Conservation (phyloP, 2,797 vertebrate genomes). For the Mormyrops boulengeri region DNA sequence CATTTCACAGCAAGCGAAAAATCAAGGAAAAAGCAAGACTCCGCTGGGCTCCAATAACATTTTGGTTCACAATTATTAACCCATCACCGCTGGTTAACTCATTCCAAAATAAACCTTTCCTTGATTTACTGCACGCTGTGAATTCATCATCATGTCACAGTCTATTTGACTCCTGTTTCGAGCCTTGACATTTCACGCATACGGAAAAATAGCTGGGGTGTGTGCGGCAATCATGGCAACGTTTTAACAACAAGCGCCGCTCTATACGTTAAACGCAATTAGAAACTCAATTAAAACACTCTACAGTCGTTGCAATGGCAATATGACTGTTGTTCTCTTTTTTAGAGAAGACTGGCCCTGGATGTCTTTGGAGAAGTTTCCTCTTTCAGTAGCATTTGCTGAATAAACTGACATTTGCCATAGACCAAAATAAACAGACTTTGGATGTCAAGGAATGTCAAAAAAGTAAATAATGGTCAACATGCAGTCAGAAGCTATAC, state of each 20-base stretch:
- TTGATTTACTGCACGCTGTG: slow-evolving; percentile 32
- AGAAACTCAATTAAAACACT: neutral
- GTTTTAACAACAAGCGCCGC: neutral
- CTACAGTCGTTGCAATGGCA: neutral
- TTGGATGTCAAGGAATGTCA: neutral
- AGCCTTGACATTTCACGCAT: slow-evolving; percentile 35
- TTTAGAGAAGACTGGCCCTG: neutral
- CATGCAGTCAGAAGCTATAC: neutral
- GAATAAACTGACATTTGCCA: neutral
- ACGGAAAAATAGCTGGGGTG: slow-evolving; percentile 20
- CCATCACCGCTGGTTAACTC: slow-evolving; percentile 37
- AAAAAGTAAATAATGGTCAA: neutral
- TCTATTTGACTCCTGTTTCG: slow-evolving; percentile 40
- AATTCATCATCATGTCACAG: slow-evolving; percentile 38
- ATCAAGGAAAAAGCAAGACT: neutral
- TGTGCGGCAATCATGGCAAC: slow-evolving; percentile 28
- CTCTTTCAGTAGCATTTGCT: neutral
- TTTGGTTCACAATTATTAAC: slow-evolving; percentile 43
- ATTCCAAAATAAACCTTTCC: slow-evolving; percentile 48
- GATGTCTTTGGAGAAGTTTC: neutral
- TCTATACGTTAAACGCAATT: neutral
- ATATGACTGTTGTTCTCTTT: neutral
- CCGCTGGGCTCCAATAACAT: neutral
- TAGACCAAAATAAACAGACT: neutral
- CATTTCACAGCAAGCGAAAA: neutral